phyloP scores from a whole-genome alignment of 2,797 vertebrate genomes.

The Scolopax rusticola region DNA sequence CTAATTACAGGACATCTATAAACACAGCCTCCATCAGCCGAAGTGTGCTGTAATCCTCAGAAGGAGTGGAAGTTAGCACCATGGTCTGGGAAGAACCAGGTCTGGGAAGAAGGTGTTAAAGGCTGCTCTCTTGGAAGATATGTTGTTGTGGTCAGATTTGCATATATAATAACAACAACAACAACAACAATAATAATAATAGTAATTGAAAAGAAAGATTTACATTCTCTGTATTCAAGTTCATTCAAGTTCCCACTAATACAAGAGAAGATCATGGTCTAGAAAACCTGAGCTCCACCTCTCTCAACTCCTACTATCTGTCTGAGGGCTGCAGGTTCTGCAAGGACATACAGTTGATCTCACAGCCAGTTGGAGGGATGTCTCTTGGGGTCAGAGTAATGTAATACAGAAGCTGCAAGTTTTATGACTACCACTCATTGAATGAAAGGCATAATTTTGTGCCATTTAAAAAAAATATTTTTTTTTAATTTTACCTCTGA shows the following conservation, averaged over 20 bases:
- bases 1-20: background rate
- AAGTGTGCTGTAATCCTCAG: background rate
- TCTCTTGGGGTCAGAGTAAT: background rate
- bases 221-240: rapidly evolving
- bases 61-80: background rate
- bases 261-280: background rate
- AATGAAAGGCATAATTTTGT: background rate
- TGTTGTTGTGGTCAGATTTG: background rate
- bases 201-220: background rate
- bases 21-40: background rate
- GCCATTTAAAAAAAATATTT: background rate
- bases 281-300: background rate
- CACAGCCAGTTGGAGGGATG: background rate
- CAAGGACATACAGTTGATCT: rapidly evolving
- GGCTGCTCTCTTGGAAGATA: background rate
- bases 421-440: background rate
- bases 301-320: background rate
- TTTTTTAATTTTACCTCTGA: background rate
- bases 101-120: background rate
- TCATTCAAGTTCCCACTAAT: background rate
- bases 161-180: too few relatives aligned
- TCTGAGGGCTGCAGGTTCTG: background rate
- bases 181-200: background rate
- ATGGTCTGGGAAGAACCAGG: background rate
- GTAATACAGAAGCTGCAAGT: background rate